Evolutionary conservation across 2,113 vertebrate genomes (phyloP).

Genomic region (Pipra filicauda): DNA sequence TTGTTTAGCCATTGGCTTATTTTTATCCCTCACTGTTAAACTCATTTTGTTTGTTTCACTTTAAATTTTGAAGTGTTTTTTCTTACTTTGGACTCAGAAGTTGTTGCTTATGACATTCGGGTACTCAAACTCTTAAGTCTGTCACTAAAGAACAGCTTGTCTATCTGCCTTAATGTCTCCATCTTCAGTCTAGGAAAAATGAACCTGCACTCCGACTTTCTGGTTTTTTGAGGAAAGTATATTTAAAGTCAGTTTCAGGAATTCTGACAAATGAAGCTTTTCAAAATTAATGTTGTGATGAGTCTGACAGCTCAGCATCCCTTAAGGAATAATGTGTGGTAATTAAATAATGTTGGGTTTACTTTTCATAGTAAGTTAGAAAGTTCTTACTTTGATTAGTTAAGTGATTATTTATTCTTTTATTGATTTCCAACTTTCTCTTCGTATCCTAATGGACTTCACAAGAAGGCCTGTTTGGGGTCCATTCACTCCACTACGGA

Average conservation of each 20-base stretch:
- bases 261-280: not conserved
- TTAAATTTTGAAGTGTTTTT: not conserved
- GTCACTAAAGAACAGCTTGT: not conserved
- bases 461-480: constrained; percentile 31
- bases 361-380: not conserved
- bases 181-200: not conserved
- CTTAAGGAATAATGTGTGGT: not conserved
- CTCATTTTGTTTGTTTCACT: not conserved
- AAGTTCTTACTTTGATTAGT: not conserved
- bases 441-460: constrained; percentile 42
- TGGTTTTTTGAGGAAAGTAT: not conserved
- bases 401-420: constrained; percentile 14
- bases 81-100: not conserved
- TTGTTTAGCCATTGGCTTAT: not conserved
- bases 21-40: not conserved
- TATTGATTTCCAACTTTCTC: not conserved
- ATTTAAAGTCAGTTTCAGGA: not conserved
- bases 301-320: not conserved
- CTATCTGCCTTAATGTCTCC: not conserved
- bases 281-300: not conserved
- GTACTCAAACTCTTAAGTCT: not conserved
- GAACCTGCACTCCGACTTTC: not conserved
- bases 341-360: not conserved
- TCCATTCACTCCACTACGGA: constrained; percentile 2
- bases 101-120: not conserved